Conservation (phyloP, 2,888 invertebrate genomes). For the Euclidia mi region DNA sequence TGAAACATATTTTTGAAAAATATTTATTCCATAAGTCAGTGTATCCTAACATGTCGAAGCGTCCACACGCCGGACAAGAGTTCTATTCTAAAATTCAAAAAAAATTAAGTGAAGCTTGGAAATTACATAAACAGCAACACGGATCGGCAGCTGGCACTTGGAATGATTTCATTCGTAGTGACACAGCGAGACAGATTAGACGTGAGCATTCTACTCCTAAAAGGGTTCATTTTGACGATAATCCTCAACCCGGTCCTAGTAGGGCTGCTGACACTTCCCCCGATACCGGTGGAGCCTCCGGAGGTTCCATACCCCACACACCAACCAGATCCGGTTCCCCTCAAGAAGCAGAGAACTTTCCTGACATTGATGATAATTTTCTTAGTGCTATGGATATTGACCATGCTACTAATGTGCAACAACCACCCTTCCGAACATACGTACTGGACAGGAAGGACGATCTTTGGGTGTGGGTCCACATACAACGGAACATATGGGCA, state of each 20-base stretch:
- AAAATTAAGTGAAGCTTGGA: constrained; percentile 6
- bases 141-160: background rate
- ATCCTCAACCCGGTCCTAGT: constrained; percentile 8
- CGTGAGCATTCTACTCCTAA: background rate
- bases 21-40: constrained; percentile 8
- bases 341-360: constrained; percentile 7
- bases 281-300: background rate
- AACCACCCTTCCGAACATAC: constrained; percentile 3
- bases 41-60: constrained; percentile 17
- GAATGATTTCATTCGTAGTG: constrained; percentile 9
- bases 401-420: constrained; percentile 11
- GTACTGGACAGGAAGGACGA: constrained; percentile 5
- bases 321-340: constrained; percentile 2
- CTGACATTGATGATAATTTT: constrained; percentile 19
- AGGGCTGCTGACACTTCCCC: background rate
- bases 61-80: constrained; percentile 13
- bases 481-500: constrained; percentile 15
- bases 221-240: background rate
- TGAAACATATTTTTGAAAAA: background rate
- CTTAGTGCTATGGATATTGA: constrained; percentile 22
- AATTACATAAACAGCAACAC: background rate
- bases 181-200: background rate
- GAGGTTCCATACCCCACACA: background rate
- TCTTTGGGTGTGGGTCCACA: constrained; percentile 22
- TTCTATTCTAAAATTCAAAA: constrained; percentile 15